A percentile compares a stretch with the other conserved stretches of the same genome.
Conservation (phyloP, 2,888 invertebrate species). For the Pemphredon lugubris region DNA sequence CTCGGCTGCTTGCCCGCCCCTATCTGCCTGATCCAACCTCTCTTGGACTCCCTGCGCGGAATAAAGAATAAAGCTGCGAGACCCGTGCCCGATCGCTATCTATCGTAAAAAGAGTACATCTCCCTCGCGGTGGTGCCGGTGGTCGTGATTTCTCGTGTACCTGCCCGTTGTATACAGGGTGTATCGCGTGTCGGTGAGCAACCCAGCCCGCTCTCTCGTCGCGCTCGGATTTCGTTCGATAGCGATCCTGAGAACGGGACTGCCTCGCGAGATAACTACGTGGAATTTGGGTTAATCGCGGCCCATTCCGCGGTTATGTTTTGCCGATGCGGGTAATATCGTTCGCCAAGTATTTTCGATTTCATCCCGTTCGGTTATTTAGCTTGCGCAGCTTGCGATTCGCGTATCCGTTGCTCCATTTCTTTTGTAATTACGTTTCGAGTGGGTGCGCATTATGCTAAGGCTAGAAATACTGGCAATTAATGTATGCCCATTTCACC, state of each 20-base stretch:
- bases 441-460: too few species aligned
- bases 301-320: too few species aligned
- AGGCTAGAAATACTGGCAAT: too few species aligned
- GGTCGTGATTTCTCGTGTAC: slow-evolving; percentile 50
- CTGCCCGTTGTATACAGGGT: slow-evolving; percentile 23
- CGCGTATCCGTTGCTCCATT: too few species aligned
- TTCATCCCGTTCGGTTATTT: too few species aligned
- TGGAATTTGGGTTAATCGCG: too few species aligned
- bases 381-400: too few species aligned
- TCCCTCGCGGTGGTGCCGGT: slow-evolving; percentile 18
- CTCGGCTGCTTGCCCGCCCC: slow-evolving; percentile 35
- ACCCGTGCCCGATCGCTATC: slow-evolving; percentile 73
- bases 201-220: background rate
- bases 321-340: too few species aligned
- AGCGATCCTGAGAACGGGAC: background rate
- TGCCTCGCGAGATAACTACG: too few species aligned
- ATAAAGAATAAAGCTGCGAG: slow-evolving; percentile 74
- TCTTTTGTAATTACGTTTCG: too few species aligned
- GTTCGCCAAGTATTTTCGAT: too few species aligned
- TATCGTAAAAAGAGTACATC: slow-evolving; percentile 69
- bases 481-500: too few species aligned
- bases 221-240: background rate
- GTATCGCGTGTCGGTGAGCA: slow-evolving; percentile 31
- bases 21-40: slow-evolving; percentile 64
- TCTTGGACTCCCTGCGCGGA: slow-evolving; percentile 70